Base-by-base conservation (phyloP, 2,113 vertebrate species). In the Crocuta crocuta region DNA sequence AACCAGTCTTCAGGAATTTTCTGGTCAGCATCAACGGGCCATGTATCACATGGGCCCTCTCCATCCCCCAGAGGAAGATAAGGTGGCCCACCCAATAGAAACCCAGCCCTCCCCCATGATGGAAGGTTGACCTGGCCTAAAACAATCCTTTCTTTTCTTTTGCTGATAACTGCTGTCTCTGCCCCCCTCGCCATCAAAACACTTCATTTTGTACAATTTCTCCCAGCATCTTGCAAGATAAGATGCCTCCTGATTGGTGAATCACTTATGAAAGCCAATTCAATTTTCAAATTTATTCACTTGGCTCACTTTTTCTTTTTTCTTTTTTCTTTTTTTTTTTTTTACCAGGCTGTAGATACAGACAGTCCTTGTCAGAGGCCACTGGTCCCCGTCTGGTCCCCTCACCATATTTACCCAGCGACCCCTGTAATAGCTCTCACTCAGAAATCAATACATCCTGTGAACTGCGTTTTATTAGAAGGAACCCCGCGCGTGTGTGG, bases 321-420 rank as follows among this genome's bases (percentile, higher is more conserved):
- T 66, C 15, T 28, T 43, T 7, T 43, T 13, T 50, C 2, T 2
- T 2, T 23, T 7, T 74, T 31, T 66, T 68, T n/a, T 68, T 45
- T 15, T 76, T 15, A 76, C 28, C 1, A 48, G 13, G 43, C 74
- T 1, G 0, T 12, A 19, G 28, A 23, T 4, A 61, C 4, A 35
- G 50, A 31, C 15, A 13, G 31, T 26, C 23, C 15, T 48, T 0
- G 0, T 70, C 35, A 50, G 61, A 24, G 11, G 26, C 74, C 31
- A 1, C 10, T 0, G 10, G 13, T 45, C 26, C 43, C 74, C 15
- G 31, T 10, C 74, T 9, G 26, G 26, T 48, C 10, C 10, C 55
- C 53, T 4, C 2, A 1, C 21, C 1, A 0, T 43, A 6, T 74
- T 31, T 43, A 13, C 19, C 71, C 43, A 31, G 2, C 4, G 43